Evolutionary conservation across 1,140 invertebrate species (phyloP), one percentile per base, ranked within the genome.

Genomic region (Rhynchophorus ferrugineus): DNA sequence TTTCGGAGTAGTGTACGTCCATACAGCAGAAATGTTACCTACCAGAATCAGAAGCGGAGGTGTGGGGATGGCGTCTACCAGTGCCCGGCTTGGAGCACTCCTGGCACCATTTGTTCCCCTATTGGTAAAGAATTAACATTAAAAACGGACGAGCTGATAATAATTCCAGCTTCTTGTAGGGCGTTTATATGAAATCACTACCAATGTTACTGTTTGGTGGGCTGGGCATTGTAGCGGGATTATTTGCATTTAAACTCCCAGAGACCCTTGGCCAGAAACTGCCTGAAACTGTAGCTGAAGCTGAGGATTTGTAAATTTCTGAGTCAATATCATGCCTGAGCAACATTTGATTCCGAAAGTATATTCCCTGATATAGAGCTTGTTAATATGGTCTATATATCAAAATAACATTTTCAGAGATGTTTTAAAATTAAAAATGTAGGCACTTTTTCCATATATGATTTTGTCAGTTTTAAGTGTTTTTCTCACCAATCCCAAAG

Each of bases 21-120:
- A 79, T 43, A 80, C 79, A 3, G 75, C 79, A 1, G 80, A 82
- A 70, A 71, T 82, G 65, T 74, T 81, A 57, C 80, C 80, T 3
- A 82, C 80, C 3, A 71, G 76, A 16, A 58, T 76, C 6, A 67
- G 76, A 20, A 79, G 75, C 55, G 76, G 74, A 9, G 77, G 77
- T 2, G 74, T 82, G 9, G 80, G 78, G 2, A 62, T 73, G 2
- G 74, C 78, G 52, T 80, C 79, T 2, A 81, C 79, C 6, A 68
- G 78, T 46, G 79, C 78, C 0, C 61, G 80, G 18, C 64, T 78
- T 48, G 80, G 80, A 3, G 78, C 78, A 1, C 77, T 81, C 68
- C 46, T 81, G 35, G 79, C 80, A 20, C 80, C 80, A 58, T 77
- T 82, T 71, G 71, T 78, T 5, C 75, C 78, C 0, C 57, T 80